Evolutionary conservation across 2,888 invertebrate species (phyloP).

Genomic region (Caenorhabditis drosophilae): DNA sequence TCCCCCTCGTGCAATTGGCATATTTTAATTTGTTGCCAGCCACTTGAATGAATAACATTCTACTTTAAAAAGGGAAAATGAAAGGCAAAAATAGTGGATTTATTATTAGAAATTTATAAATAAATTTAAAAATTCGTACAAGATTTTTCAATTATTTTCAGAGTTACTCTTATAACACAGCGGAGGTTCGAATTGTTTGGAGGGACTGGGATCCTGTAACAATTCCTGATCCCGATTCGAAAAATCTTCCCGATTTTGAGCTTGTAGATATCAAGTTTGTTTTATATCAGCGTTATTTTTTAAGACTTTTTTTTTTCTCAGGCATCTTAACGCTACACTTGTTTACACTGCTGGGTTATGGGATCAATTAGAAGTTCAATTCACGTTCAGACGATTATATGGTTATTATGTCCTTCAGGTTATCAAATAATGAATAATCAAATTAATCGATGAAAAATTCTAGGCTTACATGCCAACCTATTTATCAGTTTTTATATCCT

Average conservation of each 20-base stretch:
- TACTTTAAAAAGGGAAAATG: too few relatives aligned
- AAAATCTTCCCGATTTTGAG: conserved; percentile 68
- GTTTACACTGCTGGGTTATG: conserved; percentile 68
- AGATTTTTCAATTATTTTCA: conserved; percentile 30
- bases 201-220: conserved; percentile 67
- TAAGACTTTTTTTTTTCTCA: conserved; percentile 14
- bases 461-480: conserved; percentile 69
- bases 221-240: conserved; percentile 66
- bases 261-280: conserved; percentile 52
- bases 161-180: conserved; percentile 69
- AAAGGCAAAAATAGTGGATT: too few relatives aligned
- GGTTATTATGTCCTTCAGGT: conserved; percentile 69
- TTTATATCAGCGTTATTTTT: background rate
- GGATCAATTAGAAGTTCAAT: conserved; percentile 68
- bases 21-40: too few relatives aligned
- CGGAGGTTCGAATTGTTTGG: conserved; percentile 69
- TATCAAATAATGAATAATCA: background rate
- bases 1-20: too few relatives aligned
- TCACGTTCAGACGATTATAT: conserved; percentile 66
- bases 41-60: too few relatives aligned
- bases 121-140: too few relatives aligned
- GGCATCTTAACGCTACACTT: conserved; percentile 59
- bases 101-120: too few relatives aligned
- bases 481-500: conserved; percentile 67
- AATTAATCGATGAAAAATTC: conserved; percentile 5